phyloP scores from a whole-genome alignment of 2,113 vertebrate species.

The Onychorhynchus coronatus region DNA sequence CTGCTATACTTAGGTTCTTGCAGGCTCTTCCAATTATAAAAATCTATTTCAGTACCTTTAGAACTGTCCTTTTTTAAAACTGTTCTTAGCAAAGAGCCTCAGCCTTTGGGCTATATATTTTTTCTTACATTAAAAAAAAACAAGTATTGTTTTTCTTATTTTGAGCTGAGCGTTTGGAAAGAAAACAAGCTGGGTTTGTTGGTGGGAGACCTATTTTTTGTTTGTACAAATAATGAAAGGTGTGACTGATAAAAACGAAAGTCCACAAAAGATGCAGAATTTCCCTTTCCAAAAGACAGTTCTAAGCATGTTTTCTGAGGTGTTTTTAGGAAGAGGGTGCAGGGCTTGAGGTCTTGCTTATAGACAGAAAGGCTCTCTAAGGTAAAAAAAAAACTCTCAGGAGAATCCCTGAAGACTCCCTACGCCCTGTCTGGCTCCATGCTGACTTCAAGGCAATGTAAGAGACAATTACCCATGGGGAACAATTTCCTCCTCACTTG shows the following conservation, averaged over 20 bases:
- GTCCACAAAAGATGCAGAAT: background rate
- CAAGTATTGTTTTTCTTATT: background rate
- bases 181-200: constrained; percentile 22
- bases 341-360: background rate
- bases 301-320: background rate
- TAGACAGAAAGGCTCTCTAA: background rate
- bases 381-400: background rate
- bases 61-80: constrained; percentile 11
- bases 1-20: constrained; percentile 36
- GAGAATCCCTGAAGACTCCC: background rate
- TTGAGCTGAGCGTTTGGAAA: background rate
- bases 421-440: background rate
- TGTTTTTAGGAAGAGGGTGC: background rate
- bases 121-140: background rate
- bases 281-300: background rate
- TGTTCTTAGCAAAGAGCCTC: background rate
- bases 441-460: background rate
- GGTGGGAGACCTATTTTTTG: constrained; percentile 23
- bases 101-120: constrained; percentile 2
- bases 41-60: constrained; percentile 22
- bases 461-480: background rate
- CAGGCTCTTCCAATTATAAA: constrained; percentile 61
- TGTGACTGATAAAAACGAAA: constrained; percentile 19
- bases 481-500: background rate
- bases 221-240: constrained; percentile 16